phyloP scores from a whole-genome alignment of 2,113 vertebrate genomes.

The Xenopus tropicalis region UCB_Xtro_10.0 CM004444.2:166466001-166466500 shows the following conservation, averaged over 20 bases:
- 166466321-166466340: background rate
- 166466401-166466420: background rate
- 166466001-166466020: too few relatives aligned
- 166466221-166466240: background rate
- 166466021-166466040: too few relatives aligned
- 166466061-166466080: too few relatives aligned
- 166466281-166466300: background rate
- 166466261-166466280: too few relatives aligned
- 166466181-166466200: too few relatives aligned
- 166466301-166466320: background rate
- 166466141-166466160: too few relatives aligned
- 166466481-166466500: background rate
- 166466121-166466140: too few relatives aligned
- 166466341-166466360: background rate
- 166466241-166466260: background rate
- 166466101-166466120: too few relatives aligned
- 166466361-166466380: background rate
- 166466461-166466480: constrained; percentile 16
- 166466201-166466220: background rate
- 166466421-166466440: background rate
- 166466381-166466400: background rate
- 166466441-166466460: background rate
- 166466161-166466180: too few relatives aligned
- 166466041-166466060: too few relatives aligned
- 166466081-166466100: too few relatives aligned